Base-by-base conservation (phyloP, 2,888 invertebrate species). In the Trissonchulus latispiculum region DNA sequence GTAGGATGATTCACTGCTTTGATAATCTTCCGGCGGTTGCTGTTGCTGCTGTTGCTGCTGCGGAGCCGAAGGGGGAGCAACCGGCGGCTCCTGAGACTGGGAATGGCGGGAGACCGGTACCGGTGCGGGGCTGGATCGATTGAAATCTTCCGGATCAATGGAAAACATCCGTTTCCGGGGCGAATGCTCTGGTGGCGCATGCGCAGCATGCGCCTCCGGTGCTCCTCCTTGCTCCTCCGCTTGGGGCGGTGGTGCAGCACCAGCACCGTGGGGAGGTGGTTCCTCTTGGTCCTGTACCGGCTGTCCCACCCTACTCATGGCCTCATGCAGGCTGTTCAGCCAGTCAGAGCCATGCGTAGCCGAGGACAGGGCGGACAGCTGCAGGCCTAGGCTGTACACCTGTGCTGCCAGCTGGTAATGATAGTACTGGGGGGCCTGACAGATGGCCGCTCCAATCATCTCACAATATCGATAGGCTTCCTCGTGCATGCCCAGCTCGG, bases 401-500 rank as follows among this genome's bases (percentile, higher is more conserved):
- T 68, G 69, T 3, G 8, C 8, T 35, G 36, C 69, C 28, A 68
- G 69, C 35, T 36, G 33, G 36, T 68, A 68, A 33, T 32, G 29
- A 36, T 31, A 68, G 15, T 3, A 33, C n/a, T 23, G 3, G 3
- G 69, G 69, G 15, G 29, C n/a, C n/a, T 36, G 69, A 28, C 31
- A 2, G 2, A 68, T 8, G 8, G 69, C 36, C 8, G 8, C 8
- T n/a, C 36, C 33, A 36, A 68, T 33, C n/a, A 35, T 36, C 2
- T 59, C 3, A 3, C 29, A 59, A 70, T 70, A 70, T 59, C 59
- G 8, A 29, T n/a, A 37, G n/a, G 71, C 90, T 83, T 91, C 91
- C 83, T 90, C 89, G 79, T 89, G 86, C 78, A 89, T 87, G 1
- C 95, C 94, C 80, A 88, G 87, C 80, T 92, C 91, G 2, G 89